Conservation (phyloP, 2,797 vertebrate genomes). For the Oreochromis mossambicus region DNA sequence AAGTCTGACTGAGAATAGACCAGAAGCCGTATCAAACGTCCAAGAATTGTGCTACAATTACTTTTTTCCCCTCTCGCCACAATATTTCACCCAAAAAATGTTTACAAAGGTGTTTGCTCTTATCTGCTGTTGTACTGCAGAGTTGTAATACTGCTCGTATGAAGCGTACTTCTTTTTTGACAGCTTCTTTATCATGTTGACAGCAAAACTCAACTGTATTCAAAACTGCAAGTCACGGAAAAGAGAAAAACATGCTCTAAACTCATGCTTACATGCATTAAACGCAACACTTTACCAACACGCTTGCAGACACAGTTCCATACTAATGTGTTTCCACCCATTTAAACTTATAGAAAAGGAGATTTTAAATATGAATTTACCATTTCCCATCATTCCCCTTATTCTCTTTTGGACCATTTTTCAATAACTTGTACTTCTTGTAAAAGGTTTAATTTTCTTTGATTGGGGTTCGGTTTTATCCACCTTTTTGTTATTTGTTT, state of each 20-base stretch:
- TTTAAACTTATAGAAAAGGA: not conserved
- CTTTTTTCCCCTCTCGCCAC: rapidly evolving
- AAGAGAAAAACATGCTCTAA: not conserved
- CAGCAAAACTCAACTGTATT: not conserved
- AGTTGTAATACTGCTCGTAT: not conserved
- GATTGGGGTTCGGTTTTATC: not conserved
- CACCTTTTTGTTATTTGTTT: not conserved
- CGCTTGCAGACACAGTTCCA: rapidly evolving
- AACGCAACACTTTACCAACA: not conserved
- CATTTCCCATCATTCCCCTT: not conserved
- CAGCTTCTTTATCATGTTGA: not conserved
- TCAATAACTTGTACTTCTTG: not conserved
- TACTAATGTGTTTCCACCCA: not conserved
- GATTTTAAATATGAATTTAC: not conserved
- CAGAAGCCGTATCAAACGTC: not conserved
- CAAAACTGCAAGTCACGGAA: not conserved
- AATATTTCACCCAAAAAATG: not conserved
- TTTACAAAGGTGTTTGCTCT: not conserved
- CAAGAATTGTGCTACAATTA: not conserved
- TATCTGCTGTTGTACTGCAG: rapidly evolving
- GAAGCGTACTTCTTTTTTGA: rapidly evolving
- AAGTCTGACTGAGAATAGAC: not conserved
- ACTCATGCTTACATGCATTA: not conserved
- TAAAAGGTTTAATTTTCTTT: not conserved
- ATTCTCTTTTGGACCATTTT: not conserved